Percentiles rank a stretch among this genome's conserved stretches.
phyloP scores from a whole-genome alignment of 2,888 invertebrate genomes.

The Arrhopalites spinosus region DNA sequence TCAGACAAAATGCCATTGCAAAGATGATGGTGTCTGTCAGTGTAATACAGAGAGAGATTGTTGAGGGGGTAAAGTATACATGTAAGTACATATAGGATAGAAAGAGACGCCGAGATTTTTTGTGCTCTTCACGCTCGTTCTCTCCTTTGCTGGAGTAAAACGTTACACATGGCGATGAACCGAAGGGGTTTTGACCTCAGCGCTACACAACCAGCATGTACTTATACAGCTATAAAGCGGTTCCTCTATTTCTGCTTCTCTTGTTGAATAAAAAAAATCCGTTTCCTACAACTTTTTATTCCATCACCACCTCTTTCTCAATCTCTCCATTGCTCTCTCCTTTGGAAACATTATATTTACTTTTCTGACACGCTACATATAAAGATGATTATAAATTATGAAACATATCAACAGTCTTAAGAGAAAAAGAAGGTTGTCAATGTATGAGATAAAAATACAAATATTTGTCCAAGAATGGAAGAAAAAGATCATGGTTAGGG shows the following conservation, averaged over 20 bases:
- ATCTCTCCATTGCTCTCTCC: too few relatives aligned
- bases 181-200: slow-evolving; percentile 1
- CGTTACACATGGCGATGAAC: neutral
- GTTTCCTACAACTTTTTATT: neutral
- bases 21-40: too few relatives aligned
- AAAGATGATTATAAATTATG: too few relatives aligned
- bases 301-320: neutral
- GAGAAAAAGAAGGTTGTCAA: too few relatives aligned
- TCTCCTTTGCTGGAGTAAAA: neutral
- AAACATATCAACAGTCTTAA: too few relatives aligned
- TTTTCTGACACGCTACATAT: too few relatives aligned
- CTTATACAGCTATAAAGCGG: neutral
- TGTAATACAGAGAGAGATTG: neutral
- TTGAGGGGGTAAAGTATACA: neutral
- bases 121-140: neutral
- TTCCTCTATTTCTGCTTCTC: neutral
- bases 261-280: neutral
- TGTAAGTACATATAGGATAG: neutral
- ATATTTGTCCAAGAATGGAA: too few relatives aligned
- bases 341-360: too few relatives aligned
- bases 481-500: too few relatives aligned
- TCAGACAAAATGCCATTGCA: too few relatives aligned
- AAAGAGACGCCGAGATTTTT: neutral
- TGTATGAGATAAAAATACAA: too few relatives aligned
- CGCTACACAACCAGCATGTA: neutral